Evolutionary conservation across 2,113 vertebrate species (phyloP).

Genomic region (Brachyhypopomus occidentalis): DNA sequence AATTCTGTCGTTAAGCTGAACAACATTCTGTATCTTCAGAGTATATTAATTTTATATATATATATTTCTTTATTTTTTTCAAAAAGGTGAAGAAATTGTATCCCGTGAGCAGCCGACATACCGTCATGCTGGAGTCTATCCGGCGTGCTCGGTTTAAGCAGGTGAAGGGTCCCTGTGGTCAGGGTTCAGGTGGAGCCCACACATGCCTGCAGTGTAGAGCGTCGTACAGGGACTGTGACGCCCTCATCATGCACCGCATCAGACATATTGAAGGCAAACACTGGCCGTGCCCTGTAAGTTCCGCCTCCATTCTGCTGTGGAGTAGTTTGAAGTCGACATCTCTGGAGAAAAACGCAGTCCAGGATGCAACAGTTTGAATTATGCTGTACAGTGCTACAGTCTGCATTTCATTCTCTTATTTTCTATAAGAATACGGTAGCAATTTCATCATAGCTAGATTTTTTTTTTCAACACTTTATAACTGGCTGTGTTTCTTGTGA

Average conservation of each 20-base stretch:
- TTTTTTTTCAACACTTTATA: not conserved
- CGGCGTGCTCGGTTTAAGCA: slow-evolving; percentile 67
- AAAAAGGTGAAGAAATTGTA: slow-evolving; percentile 62
- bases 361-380: too few species aligned
- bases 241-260: slow-evolving; percentile 77
- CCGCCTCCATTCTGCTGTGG: not conserved
- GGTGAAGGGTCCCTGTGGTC: slow-evolving; percentile 66
- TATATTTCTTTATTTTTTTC: slow-evolving; percentile 13
- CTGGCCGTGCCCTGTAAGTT: slow-evolving; percentile 80
- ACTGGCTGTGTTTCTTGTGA: not conserved
- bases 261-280: slow-evolving; percentile 79
- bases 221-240: slow-evolving; percentile 74
- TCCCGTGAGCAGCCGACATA: slow-evolving; percentile 57
- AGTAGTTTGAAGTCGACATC: not conserved
- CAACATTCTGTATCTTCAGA: too few species aligned
- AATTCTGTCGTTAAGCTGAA: too few species aligned
- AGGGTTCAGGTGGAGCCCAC: slow-evolving; percentile 67
- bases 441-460: not conserved
- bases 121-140: slow-evolving; percentile 63
- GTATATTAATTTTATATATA: not conserved
- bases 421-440: not conserved
- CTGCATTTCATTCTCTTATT: not conserved
- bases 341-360: not conserved
- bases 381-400: too few species aligned
- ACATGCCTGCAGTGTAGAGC: slow-evolving; percentile 71